Base-by-base conservation (phyloP, 2,113 vertebrate species). In the Pica pica region DNA sequence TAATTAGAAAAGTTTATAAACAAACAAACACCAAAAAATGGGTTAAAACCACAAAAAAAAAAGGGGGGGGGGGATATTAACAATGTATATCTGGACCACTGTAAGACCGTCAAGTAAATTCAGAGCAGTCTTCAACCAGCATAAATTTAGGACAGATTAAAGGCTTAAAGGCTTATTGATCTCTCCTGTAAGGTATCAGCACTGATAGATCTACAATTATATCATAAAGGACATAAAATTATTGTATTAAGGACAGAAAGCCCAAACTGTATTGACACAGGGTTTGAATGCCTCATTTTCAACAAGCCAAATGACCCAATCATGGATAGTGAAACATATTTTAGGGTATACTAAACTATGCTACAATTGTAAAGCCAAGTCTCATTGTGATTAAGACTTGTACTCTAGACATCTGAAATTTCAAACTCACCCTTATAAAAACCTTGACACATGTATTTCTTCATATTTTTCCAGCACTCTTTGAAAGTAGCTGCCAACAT, bases 71-170 rank as follows among this genome's bases (percentile, higher is more conserved):
- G 12, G 17, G 7, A 93, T 64, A 73, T 73, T 85, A 96, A 42
- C 70, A 87, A 80, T 90, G 86, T 94, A 59, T 97, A 95, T 95
- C 70, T 96, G 95, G 31, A 52, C 18, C 47, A 59, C 60, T 90
- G 13, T 89, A 95, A 95, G 71, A 76, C 92, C 91, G 6, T 74
- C 61, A 95, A 97, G 53, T 86, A 88, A 96, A 97, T 97, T 95
- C 93, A 81, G 64, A 76, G 77, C 83, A 33, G 55, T 86, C 61
- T 91, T 94, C 65, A 71, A 93, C 49, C 68, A 33, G 70, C 27
- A 74, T 90, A 97, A 94, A 64, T 33, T 94, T 97, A 87, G 70
- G 39, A 90, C 94, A 95, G 87, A 96, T 95, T 97, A 97, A 94
- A 87, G 11, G 4, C 2, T 44, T 41, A 90, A 94, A 89, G 14